Conservation (phyloP, 1,140 invertebrate genomes). For the Lepidurus couesii region DNA sequence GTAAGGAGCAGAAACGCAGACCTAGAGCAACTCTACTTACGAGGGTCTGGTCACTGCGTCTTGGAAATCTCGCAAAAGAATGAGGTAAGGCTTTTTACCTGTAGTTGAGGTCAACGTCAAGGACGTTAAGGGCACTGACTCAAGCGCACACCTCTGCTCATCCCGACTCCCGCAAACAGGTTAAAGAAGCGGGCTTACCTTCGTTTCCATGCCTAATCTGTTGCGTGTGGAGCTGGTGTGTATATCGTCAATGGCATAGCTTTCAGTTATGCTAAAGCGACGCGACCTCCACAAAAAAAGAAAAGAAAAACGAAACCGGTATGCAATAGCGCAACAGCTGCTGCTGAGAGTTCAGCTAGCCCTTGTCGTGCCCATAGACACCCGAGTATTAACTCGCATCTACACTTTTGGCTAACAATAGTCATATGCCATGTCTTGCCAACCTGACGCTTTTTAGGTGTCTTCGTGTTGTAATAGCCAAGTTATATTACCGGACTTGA, state of each 20-base stretch:
- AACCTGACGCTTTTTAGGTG: background rate
- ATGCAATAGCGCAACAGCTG: slow-evolving; percentile 1
- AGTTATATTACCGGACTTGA: background rate
- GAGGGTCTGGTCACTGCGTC: background rate
- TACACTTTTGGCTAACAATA: background rate
- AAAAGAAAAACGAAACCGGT: background rate
- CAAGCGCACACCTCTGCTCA: background rate
- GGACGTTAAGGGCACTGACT: slow-evolving; percentile 6
- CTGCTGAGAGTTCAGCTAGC: background rate
- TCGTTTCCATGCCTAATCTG: background rate
- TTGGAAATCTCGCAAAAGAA: background rate
- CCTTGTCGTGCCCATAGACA: background rate
- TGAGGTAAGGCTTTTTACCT: background rate
- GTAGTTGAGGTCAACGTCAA: background rate
- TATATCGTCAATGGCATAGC: background rate
- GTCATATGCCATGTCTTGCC: background rate
- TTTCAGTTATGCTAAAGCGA: background rate
- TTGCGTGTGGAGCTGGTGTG: background rate
- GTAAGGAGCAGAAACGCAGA: background rate
- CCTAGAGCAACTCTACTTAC: background rate
- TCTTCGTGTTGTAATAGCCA: background rate
- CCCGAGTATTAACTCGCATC: background rate
- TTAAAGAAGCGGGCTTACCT: background rate
- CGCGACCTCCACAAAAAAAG: background rate
- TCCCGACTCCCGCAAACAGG: slow-evolving; percentile 13